These are phyloP conservation scores for Drosophila burlai DNA, from an alignment of 1,140 invertebrate genomes.

Conservation along the genomic window DNA sequence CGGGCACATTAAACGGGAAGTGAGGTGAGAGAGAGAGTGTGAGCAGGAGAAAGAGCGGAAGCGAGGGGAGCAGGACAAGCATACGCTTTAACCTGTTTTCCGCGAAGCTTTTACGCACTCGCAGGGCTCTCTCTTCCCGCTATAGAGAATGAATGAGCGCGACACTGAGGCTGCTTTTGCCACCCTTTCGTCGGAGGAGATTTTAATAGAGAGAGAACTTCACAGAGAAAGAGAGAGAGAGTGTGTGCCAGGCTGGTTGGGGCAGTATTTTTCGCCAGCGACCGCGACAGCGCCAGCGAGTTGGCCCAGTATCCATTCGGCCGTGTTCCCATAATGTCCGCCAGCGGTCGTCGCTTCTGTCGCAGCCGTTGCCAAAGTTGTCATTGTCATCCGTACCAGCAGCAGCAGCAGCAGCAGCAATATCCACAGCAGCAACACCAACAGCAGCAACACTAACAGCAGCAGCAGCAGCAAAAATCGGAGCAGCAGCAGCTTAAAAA, in stretches of 20 bases:
- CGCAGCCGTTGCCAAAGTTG: constrained; percentile 79
- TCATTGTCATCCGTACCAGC: constrained; percentile 75
- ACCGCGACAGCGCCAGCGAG: constrained; percentile 21
- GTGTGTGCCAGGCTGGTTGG: constrained; percentile 31
- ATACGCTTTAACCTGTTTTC: constrained; percentile 80
- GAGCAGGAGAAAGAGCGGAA: constrained; percentile 23
- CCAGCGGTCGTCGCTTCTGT: constrained; percentile 78
- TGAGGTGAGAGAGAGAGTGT: constrained; percentile 10
- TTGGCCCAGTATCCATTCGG: constrained; percentile 85
- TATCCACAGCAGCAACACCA: constrained; percentile 38
- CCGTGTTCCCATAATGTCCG: constrained; percentile 85
- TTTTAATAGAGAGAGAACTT: constrained; percentile 22
- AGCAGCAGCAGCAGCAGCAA: constrained; percentile 40
- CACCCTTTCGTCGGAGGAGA: constrained; percentile 68
- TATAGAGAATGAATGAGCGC: constrained; percentile 1
- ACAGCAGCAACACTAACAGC: constrained; percentile 30
- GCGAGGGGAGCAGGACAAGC: constrained; percentile 43
- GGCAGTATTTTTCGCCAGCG: constrained; percentile 58
- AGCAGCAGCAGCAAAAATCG: constrained; percentile 48
- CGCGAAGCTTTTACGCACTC: constrained; percentile 78
- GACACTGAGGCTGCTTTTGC: constrained; percentile 42
- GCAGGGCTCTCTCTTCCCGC: constrained; percentile 16
- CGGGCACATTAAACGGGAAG: constrained; percentile 23
- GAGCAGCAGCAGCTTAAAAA: constrained; percentile 76
- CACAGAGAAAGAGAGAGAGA: constrained; percentile 4